phyloP scores from a whole-genome alignment of 2,113 vertebrate species.

The Pogonocichla stellata region DNA sequence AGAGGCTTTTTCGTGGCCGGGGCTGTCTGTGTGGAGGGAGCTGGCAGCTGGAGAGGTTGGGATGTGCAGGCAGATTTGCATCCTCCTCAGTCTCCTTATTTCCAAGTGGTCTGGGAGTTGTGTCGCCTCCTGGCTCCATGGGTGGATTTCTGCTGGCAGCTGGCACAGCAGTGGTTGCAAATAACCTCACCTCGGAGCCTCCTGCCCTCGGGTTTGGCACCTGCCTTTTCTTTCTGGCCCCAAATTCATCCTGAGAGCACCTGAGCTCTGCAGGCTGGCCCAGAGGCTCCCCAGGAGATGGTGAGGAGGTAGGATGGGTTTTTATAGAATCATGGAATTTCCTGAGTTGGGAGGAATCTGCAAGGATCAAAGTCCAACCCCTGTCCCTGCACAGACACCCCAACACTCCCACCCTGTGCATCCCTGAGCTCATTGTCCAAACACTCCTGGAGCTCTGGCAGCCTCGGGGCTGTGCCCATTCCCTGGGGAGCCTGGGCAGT shows the following conservation, averaged over 20 bases:
- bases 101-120: neutral
- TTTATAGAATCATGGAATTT: neutral
- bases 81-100: neutral
- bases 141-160: neutral
- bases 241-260: neutral
- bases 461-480: neutral
- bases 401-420: fast-evolving
- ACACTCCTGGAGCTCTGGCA: neutral
- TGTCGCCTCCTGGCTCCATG: neutral
- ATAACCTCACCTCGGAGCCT: neutral
- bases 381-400: neutral
- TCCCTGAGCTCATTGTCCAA: neutral
- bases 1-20: neutral
- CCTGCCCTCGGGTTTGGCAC: neutral
- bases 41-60: neutral
- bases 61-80: neutral
- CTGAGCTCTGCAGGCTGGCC: neutral
- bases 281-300: fast-evolving
- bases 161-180: neutral
- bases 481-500: neutral
- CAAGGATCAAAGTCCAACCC: fast-evolving
- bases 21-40: neutral
- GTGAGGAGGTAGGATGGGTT: neutral
- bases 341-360: too few relatives aligned
- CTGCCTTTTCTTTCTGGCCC: neutral